phyloP scores from a whole-genome alignment of 2,113 vertebrate genomes.

The Marmota monax region DNA sequence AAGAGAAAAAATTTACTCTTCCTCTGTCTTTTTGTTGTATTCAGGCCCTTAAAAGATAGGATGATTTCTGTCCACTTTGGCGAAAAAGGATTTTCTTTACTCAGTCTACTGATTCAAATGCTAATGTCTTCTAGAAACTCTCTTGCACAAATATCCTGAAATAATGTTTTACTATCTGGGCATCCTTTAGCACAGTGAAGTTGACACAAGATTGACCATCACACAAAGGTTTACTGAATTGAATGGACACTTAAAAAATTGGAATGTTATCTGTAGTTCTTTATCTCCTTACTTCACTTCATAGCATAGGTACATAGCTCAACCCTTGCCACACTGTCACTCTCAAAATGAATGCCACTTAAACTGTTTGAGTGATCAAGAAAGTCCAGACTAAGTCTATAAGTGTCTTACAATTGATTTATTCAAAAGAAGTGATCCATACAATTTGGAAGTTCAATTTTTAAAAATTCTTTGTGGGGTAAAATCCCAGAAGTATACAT shows the following conservation, averaged over 20 bases:
- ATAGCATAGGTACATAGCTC: constrained; percentile 1
- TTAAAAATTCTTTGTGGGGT: constrained; percentile 32
- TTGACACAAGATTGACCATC: background rate
- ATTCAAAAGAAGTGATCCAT: background rate
- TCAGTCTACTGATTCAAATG: background rate
- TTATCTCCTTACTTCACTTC: constrained; percentile 14
- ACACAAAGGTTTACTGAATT: constrained; percentile 27
- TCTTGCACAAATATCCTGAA: background rate
- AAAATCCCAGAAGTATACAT: background rate
- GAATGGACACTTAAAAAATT: constrained; percentile 34
- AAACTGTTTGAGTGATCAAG: constrained; percentile 24
- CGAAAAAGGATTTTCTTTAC: background rate
- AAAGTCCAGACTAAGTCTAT: constrained; percentile 4
- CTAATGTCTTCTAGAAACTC: background rate
- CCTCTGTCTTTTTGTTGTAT: background rate
- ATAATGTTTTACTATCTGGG: background rate
- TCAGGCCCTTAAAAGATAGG: background rate
- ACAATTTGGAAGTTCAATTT: constrained; percentile 12
- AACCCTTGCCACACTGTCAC: constrained; percentile 31
- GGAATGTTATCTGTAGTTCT: background rate
- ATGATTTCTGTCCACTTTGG: background rate
- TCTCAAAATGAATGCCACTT: constrained; percentile 22
- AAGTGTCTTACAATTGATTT: constrained; percentile 57
- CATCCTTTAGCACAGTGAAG: background rate
- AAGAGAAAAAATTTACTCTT: background rate